Evolutionary conservation across 2,888 invertebrate species (phyloP), one percentile per base, ranked within the genome.

Genomic region (Dolomedes plantarius): DNA sequence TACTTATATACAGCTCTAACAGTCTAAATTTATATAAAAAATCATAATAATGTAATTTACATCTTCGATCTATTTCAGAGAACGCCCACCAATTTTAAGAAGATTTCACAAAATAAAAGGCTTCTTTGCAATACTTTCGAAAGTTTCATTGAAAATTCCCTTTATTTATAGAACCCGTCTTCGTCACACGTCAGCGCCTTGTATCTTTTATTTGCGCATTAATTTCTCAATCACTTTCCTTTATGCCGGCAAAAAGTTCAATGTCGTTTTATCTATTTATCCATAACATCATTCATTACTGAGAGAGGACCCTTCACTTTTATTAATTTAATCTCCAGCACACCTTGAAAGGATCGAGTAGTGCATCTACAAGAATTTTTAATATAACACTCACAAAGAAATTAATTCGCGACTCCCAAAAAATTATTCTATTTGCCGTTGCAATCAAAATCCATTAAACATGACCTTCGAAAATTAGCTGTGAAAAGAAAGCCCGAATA

Each of bases 391-490:
- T 23, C 56, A 56, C 5, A 23, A 56, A 56, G 41, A 46, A 46
- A 46, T 46, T 46, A 46, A 46, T 46, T 23, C 23, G 0, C 23
- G 19, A 7, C 19, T 56, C 23, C 23, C 23, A 56, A 56, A 56
- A 56, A 56, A 32, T 13, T 13, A 65, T 32, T 29, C 29, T 85
- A 73, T 85, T 85, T 85, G 36, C 71, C 28, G 36, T 68, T 23
- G 29, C 56, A 65, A 85, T 85, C 83, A 85, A 77, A 56, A 36
- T 32, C 68, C 67, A 72, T 85, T 85, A 77, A 77, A 77, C 56
- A 31, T 2, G 32, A 67, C 67, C 36, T 36, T 29, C 56, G 56
- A 77, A 85, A 83, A 77, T 73, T 77, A 27, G 50, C 83, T 56
- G n/a, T 67, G 39, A 77, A 77, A 81, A 85, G 72, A 65, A 68